Base-by-base conservation (phyloP, 2,888 invertebrate species). In the Amorpha juglandis region DNA sequence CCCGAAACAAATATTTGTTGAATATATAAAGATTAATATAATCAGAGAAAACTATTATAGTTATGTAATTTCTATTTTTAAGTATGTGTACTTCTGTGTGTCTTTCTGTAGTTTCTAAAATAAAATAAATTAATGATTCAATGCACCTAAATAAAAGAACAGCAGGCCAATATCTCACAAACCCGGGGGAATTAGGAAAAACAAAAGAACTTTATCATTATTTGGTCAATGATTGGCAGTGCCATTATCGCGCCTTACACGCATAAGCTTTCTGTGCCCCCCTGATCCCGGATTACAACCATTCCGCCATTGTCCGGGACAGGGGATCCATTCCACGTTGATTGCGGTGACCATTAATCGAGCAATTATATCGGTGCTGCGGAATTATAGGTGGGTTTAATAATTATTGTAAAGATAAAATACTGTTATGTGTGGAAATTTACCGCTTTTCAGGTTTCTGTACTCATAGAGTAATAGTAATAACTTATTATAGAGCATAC, bases 221-320 rank as follows among this genome's bases (percentile, higher is more conserved):
- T 64, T 67, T 65, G 70, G 66, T 67, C 78, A 79, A 76, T 86
- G 87, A 88, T 84, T 88, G 88, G 83, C 88, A 86, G 69, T 68
- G 74, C 83, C 84, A 89, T 89, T 89, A 90, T 84, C 86, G 78
- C 74, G 67, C 73, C 78, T 76, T 80, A 84, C 87, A 84, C 80
- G 79, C 75, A 77, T 82, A 81, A 87, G 81, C 85, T 82, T 78
- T 74, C 70, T 69, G 71, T 72, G 71, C 66, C 80, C 78, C 76
- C 81, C 82, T 84, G 78, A 84, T 74, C 84, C 79, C 53, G 83
- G 84, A 84, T 84, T 83, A 84, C 74, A 52, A 67, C 68, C 74
- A 71, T 70, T 69, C 70, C 63, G 68, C 63, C 65, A 71, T 70
- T 73, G 75, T 69, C 72, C 70, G 71, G 76, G 74, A 72, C 75